These are phyloP conservation scores for Virgularia gustaviana DNA, from an alignment of 92 coral and sea anemone genomes.

Conservation along the genomic window DNA sequence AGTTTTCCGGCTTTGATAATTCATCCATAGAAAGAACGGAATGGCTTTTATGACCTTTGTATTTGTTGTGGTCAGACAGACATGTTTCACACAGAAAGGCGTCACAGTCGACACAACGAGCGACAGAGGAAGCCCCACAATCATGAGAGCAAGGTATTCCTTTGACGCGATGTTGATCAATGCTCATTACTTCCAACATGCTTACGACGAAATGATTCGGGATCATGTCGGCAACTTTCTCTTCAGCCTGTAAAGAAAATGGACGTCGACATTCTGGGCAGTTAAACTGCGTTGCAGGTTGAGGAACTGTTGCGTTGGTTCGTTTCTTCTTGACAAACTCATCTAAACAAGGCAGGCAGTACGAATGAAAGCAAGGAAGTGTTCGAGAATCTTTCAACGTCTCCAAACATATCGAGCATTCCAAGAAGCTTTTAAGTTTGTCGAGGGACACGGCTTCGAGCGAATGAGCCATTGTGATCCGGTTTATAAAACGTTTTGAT, in stretches of 20 bases:
- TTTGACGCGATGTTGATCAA: slow-evolving; percentile 1
- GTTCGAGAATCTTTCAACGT: slow-evolving; percentile 22
- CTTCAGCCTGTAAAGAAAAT: neutral
- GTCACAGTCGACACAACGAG: slow-evolving; percentile 22
- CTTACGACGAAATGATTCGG: neutral
- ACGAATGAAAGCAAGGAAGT: slow-evolving; percentile 28
- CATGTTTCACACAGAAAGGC: slow-evolving; percentile 5
- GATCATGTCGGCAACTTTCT: neutral
- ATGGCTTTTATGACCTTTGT: neutral
- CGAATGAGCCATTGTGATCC: slow-evolving; percentile 10
- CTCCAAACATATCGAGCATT: slow-evolving; percentile 29
- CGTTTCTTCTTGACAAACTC: neutral
- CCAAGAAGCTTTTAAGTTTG: slow-evolving; percentile 1
- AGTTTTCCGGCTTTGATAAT: slow-evolving; percentile 19
- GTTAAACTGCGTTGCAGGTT: neutral
- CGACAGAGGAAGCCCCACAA: slow-evolving; percentile 2
- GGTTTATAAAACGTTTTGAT: too few relatives aligned
- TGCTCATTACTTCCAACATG: neutral
- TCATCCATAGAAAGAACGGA: slow-evolving; percentile 5
- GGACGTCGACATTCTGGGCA: slow-evolving; percentile 18
- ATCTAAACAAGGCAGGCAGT: slow-evolving; percentile 17
- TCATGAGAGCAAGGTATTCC: slow-evolving; percentile 14
- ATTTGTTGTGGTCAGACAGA: neutral
- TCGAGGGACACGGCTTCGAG: neutral
- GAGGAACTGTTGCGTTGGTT: neutral